phyloP scores from a whole-genome alignment of 2,888 invertebrate species.

The Nemoura dubitans region DNA sequence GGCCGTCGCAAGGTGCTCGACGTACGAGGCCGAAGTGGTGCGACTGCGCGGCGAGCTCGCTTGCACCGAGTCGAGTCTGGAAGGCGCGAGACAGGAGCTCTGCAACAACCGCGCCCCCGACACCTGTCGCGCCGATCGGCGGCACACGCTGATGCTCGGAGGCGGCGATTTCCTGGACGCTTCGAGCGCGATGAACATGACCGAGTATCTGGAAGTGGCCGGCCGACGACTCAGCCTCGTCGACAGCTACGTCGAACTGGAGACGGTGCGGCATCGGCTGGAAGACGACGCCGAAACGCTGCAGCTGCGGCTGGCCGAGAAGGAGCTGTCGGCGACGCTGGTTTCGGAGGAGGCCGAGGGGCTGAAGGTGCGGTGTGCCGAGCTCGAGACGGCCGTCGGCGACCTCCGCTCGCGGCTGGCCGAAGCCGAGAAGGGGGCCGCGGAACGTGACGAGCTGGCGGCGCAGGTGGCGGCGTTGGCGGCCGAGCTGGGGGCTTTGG shows the following conservation, averaged over 20 bases:
- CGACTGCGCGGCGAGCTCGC: conserved; percentile 13
- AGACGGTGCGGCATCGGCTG: not conserved
- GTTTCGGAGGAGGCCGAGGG: not conserved
- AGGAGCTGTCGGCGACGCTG: not conserved
- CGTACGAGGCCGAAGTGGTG: conserved; percentile 14
- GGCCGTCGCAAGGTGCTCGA: not conserved
- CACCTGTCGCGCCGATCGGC: not conserved
- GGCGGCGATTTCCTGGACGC: not conserved
- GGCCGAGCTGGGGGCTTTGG: not conserved
- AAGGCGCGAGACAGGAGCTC: not conserved
- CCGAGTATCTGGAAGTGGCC: conserved; percentile 16
- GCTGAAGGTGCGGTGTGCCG: not conserved
- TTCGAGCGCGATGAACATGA: not conserved
- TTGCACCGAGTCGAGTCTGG: conserved; percentile 14
- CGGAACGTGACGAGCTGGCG: not conserved
- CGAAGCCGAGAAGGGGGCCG: not conserved
- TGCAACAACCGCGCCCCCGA: not conserved
- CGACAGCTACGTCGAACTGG: not conserved
- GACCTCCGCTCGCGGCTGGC: not conserved
- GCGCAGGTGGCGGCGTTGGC: not conserved
- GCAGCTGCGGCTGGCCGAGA: not conserved
- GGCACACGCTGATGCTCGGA: not conserved
- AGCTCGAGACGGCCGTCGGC: not conserved
- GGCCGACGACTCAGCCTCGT: not conserved
- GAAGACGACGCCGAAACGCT: not conserved